A percentile compares a stretch with the other conserved stretches of the same genome.
Evolutionary conservation across 2,113 vertebrate genomes (phyloP).

Genomic region (Pterocles burchelli): DNA sequence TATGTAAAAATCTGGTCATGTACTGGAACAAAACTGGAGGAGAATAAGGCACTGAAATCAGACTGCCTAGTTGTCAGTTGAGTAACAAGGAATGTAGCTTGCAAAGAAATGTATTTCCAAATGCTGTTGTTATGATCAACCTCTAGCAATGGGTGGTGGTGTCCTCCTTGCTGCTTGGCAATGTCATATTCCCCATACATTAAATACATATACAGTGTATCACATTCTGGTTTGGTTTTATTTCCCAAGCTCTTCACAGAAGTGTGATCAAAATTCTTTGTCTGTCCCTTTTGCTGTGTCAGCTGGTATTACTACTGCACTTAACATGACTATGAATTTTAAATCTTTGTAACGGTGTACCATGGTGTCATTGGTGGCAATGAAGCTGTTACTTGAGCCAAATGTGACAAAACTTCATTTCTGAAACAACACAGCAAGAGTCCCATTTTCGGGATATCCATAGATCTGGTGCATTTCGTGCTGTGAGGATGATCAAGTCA

Average conservation of each 20-base stretch:
- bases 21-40: neutral
- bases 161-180: neutral
- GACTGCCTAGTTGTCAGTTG: neutral
- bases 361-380: neutral
- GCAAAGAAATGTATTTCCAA: neutral
- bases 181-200: neutral
- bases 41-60: neutral
- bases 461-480: neutral
- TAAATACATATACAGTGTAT: neutral
- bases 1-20: neutral
- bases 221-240: neutral
- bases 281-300: neutral
- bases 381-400: neutral
- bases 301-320: neutral
- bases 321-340: neutral
- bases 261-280: neutral
- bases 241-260: neutral
- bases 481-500: neutral
- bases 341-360: neutral
- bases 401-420: neutral
- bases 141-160: neutral
- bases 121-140: neutral
- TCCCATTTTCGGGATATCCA: neutral
- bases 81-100: neutral
- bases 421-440: neutral